Base-by-base conservation (phyloP, 2,888 invertebrate genomes). In the Diaperis boleti region DNA sequence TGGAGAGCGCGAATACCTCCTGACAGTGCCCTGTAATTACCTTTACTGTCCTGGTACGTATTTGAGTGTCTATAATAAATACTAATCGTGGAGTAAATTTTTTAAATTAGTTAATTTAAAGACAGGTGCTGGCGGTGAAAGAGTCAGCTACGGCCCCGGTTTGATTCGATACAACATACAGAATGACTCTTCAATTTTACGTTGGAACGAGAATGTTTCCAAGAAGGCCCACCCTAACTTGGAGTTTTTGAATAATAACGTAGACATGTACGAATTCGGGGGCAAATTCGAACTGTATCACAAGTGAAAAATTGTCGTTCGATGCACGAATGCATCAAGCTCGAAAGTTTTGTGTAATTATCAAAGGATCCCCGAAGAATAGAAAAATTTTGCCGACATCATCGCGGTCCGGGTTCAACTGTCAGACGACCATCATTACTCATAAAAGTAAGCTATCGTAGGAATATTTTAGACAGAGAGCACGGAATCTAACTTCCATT, bases 361-460 rank as follows among this genome's bases (percentile, higher is more conserved):
- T 39, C 37, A 50, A 39, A 55, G 50, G 52, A 37, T 39, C 47
- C 61, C 62, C 31, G 49, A 56, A 61, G 44, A 57, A 73, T 72
- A 70, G 71, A 68, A 71, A 75, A 74, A 72, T 76, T 79, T 74
- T 80, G 80, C 81, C 79, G 78, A 80, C 72, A 74, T 81, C 81
- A 81, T 79, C 74, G 66, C 65, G 71, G 69, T 73, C 72, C 74
- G 77, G 71, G 70, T 73, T 72, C 66, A 74, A 76, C 78, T 77
- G 78, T 79, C 78, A 77, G 77, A 72, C 56, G 65, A 74, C 67
- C 70, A 80, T 77, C 81, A 81, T 81, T 81, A 81, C 77, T 81
- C 80, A 81, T 78, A 77, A 76, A 76, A 75, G 75, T 74, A 75
- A 66, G 76, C 76, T 59, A 77, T 74, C 71, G 72, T 67, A 71